Evolutionary conservation across 2,888 invertebrate species (phyloP).

Genomic region (Napeogenes inachia): DNA sequence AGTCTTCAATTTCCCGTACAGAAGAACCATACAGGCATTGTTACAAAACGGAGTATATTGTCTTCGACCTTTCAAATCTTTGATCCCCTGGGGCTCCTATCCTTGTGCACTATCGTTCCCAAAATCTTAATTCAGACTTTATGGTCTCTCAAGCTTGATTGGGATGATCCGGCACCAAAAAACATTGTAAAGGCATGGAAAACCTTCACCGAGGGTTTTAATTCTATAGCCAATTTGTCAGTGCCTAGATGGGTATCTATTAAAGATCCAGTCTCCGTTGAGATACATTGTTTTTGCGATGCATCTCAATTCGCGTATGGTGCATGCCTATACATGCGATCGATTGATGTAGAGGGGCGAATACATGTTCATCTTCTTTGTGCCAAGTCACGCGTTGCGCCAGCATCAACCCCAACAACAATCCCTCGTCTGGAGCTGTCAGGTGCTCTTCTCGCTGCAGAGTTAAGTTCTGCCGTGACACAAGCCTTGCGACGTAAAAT

Average conservation of each 20-base stretch:
- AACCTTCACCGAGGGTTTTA: slow-evolving; percentile 5
- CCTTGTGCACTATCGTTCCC: too few relatives aligned
- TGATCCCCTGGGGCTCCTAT: too few relatives aligned
- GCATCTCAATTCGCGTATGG: slow-evolving; percentile 9
- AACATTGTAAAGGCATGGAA: slow-evolving; percentile 13
- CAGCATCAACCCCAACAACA: slow-evolving; percentile 14
- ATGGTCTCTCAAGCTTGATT: slow-evolving; percentile 16
- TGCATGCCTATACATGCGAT: slow-evolving; percentile 13
- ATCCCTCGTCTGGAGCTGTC: slow-evolving; percentile 21
- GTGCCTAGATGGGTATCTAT: slow-evolving; percentile 11
- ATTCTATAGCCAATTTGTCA: slow-evolving; percentile 9
- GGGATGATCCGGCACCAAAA: slow-evolving; percentile 27
- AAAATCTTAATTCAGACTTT: too few relatives aligned
- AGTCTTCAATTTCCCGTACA: too few relatives aligned
- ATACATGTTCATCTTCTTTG: slow-evolving; percentile 10
- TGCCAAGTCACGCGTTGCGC: slow-evolving; percentile 16
- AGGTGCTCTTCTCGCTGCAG: slow-evolving; percentile 13
- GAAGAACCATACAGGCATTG: too few relatives aligned
- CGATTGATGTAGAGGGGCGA: too few relatives aligned
- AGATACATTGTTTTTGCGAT: slow-evolving; percentile 18
- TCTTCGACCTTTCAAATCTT: too few relatives aligned
- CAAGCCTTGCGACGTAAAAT: slow-evolving; percentile 7
- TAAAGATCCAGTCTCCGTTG: slow-evolving; percentile 9
- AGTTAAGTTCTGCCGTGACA: slow-evolving; percentile 3
- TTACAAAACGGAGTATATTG: too few relatives aligned